A percentile compares a stretch with the other conserved stretches of the same genome.
These are phyloP conservation scores for Trichonephila inaurata DNA, from an alignment of 1,140 invertebrate species.

Conservation along the genomic window DNA sequence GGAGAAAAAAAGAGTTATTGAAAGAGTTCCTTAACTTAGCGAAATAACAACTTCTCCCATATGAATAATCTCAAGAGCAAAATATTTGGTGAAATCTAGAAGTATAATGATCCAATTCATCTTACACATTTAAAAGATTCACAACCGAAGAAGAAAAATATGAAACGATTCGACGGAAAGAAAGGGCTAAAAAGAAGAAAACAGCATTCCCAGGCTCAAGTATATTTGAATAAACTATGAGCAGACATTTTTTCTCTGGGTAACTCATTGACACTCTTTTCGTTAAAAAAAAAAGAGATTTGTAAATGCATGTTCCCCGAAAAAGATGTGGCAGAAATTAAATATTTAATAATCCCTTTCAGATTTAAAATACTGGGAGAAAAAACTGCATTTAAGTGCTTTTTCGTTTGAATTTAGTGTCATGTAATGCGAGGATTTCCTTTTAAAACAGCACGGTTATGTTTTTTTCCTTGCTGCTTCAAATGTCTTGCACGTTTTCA, in stretches of 20 bases:
- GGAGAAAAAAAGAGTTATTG: background rate
- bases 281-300: constrained; percentile 19
- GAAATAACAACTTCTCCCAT: constrained; percentile 8
- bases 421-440: constrained; percentile 37
- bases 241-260: background rate
- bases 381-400: constrained; percentile 20
- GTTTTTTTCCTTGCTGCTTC: constrained; percentile 14
- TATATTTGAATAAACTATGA: background rate
- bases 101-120: constrained; percentile 36
- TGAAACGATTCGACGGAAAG: background rate
- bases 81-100: background rate
- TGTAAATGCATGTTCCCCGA: background rate
- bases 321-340: constrained; percentile 27
- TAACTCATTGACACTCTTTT: constrained; percentile 38
- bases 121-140: constrained; percentile 6
- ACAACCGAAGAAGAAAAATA: background rate
- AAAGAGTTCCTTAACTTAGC: background rate
- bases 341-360: constrained; percentile 44
- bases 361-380: constrained; percentile 31
- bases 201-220: background rate
- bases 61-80: background rate
- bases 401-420: constrained; percentile 7
- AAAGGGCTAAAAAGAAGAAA: background rate
- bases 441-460: constrained; percentile 29
- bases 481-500: constrained; percentile 54